phyloP scores from a whole-genome alignment of 64 coral and sea anemone species.

The Acropora yongei region DNA sequence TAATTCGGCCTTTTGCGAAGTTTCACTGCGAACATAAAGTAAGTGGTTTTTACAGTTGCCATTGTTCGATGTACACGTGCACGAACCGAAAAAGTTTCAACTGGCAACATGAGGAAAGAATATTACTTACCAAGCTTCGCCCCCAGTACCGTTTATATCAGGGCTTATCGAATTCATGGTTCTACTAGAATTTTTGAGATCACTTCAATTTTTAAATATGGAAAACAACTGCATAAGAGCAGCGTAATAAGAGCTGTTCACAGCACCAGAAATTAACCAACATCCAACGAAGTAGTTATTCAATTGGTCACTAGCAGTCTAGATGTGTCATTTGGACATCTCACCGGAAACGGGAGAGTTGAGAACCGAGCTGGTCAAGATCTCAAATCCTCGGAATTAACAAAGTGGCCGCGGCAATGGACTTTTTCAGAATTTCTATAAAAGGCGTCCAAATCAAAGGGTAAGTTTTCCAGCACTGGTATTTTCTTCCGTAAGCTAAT shows the following conservation, averaged over 20 bases:
- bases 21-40: constrained; percentile 8
- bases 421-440: constrained; percentile 27
- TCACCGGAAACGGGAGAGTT: constrained; percentile 6
- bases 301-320: background rate
- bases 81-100: constrained; percentile 22
- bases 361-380: background rate
- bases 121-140: constrained; percentile 15
- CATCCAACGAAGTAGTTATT: constrained; percentile 4
- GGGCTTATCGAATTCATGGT: constrained; percentile 9
- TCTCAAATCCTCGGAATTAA: background rate
- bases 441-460: constrained; percentile 27
- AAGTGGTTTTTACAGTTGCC: background rate
- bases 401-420: constrained; percentile 6
- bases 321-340: background rate
- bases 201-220: constrained; percentile 14
- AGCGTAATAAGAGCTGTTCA: constrained; percentile 3
- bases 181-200: constrained; percentile 7
- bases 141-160: background rate
- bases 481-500: constrained; percentile 3
- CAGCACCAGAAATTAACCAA: constrained; percentile 8
- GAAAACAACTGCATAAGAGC: constrained; percentile 3
- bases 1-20: constrained; percentile 14
- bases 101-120: constrained; percentile 9
- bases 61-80: constrained; percentile 8
- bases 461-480: constrained; percentile 13